Conservation (phyloP, 2,888 invertebrate genomes). For the Microctonus hyperodae region DNA sequence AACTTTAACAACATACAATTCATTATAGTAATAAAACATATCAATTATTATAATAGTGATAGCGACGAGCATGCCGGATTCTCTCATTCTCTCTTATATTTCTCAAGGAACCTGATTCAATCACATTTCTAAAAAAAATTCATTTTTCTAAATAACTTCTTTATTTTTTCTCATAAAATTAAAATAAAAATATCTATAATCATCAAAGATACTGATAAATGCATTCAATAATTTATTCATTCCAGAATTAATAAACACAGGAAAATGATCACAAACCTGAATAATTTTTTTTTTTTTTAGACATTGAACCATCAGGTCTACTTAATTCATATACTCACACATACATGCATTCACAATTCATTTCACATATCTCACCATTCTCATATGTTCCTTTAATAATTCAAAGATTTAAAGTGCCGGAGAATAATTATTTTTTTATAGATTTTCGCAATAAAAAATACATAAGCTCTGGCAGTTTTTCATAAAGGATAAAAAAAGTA, state of each 20-base stretch:
- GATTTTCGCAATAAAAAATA: neutral
- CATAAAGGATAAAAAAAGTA: constrained; percentile 28
- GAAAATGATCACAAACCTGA: neutral
- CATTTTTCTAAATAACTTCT: neutral
- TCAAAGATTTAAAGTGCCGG: neutral
- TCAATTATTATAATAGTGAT: constrained; percentile 56
- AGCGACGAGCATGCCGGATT: constrained; percentile 50
- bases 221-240: neutral
- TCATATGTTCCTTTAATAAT: neutral
- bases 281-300: neutral
- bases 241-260: too few relatives aligned
- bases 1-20: constrained; percentile 64
- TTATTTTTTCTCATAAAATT: too few relatives aligned
- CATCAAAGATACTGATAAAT: constrained; percentile 20
- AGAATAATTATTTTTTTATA: neutral
- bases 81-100: constrained; percentile 23
- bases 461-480: constrained; percentile 2
- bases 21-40: constrained; percentile 59
- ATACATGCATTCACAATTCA: neutral
- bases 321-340: neutral
- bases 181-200: constrained; percentile 8
- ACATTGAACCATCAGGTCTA: neutral
- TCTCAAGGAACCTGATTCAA: neutral
- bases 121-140: neutral
- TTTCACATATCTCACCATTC: too few relatives aligned